Evolutionary conservation across 2,888 invertebrate species (phyloP).

Genomic region (Punctoribates punctum): DNA sequence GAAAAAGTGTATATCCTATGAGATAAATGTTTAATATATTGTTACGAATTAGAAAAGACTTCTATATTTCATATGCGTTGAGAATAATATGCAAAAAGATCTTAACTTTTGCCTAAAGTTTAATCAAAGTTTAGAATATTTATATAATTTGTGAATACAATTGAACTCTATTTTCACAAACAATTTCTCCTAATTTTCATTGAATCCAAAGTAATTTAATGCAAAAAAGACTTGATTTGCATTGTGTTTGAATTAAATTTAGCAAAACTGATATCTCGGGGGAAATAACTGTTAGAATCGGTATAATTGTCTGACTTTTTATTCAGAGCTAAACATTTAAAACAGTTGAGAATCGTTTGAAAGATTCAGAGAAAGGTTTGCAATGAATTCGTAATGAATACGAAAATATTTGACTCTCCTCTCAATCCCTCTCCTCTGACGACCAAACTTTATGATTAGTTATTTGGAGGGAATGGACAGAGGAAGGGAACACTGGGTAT

Average conservation of each 20-base stretch:
- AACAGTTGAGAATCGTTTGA: not conserved
- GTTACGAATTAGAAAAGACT: too few species aligned
- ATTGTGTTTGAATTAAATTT: slow-evolving; percentile 22
- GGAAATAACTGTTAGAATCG: slow-evolving; percentile 16
- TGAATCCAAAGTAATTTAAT: not conserved
- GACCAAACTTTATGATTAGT: not conserved
- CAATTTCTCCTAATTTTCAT: slow-evolving; percentile 20
- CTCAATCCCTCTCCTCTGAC: not conserved
- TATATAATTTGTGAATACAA: not conserved
- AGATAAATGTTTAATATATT: not conserved
- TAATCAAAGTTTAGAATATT: not conserved
- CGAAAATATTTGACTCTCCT: not conserved
- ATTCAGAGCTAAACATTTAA: not conserved
- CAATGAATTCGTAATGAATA: not conserved
- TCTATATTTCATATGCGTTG: too few species aligned
- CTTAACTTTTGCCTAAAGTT: not conserved
- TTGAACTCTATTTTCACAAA: not conserved
- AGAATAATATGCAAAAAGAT: too few species aligned
- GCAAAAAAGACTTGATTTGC: slow-evolving; percentile 18
- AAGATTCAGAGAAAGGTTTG: not conserved
- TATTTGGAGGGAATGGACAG: not conserved
- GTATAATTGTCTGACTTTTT: not conserved
- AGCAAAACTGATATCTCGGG: not conserved
- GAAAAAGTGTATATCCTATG: not conserved
- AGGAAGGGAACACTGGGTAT: not conserved